A percentile compares a stretch with the other conserved stretches of the same genome.
These are phyloP conservation scores for Megamerina dolium DNA, from an alignment of 2,888 invertebrate genomes.

Conservation along the genomic window DNA sequence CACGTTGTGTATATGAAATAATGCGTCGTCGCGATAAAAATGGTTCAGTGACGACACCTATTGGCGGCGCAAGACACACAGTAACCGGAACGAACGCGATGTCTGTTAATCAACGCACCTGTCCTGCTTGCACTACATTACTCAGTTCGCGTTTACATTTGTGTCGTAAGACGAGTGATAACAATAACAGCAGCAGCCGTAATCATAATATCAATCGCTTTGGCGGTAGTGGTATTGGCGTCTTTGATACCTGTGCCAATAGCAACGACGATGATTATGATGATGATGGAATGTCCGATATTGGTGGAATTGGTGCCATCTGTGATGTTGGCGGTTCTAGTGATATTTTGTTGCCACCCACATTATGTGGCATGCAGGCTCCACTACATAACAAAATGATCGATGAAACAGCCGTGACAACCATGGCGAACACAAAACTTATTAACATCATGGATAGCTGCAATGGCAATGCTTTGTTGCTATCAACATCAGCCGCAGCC, in stretches of 20 bases:
- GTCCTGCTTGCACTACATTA: slow-evolving; percentile 66
- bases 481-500: background rate
- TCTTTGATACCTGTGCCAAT: background rate
- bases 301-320: slow-evolving; percentile 2
- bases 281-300: too few relatives aligned
- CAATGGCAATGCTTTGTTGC: background rate
- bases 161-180: slow-evolving; percentile 26
- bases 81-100: too few relatives aligned
- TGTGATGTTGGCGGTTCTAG: slow-evolving; percentile 17
- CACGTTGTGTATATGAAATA: slow-evolving; percentile 68
- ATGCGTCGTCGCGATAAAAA: slow-evolving; percentile 54
- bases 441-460: background rate
- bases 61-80: too few relatives aligned
- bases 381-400: too few relatives aligned
- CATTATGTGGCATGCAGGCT: too few relatives aligned
- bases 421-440: background rate
- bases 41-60: too few relatives aligned
- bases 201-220: slow-evolving; percentile 39
- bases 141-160: slow-evolving; percentile 62
- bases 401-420: background rate
- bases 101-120: too few relatives aligned
- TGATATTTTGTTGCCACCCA: background rate
- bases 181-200: slow-evolving; percentile 10
- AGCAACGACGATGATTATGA: slow-evolving; percentile 14
- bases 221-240: too few relatives aligned